Evolutionary conservation across 35 echinoderm and acorn worm genomes (phyloP), one percentile per base, ranked within the genome.

Genomic region (Eucidaris tribuloides): DNA sequence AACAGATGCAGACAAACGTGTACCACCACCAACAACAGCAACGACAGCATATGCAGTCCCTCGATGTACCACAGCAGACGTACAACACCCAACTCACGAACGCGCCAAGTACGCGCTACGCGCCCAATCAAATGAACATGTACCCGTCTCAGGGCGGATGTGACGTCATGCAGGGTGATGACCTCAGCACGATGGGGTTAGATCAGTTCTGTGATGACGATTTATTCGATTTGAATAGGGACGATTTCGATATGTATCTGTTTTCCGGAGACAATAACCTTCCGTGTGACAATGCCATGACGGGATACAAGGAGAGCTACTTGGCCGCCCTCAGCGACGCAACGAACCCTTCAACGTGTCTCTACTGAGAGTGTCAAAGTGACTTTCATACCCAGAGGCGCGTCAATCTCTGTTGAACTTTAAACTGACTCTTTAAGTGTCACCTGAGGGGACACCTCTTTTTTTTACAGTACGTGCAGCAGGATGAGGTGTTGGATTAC

Each of bases 221-320:
- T 36, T 44, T 74, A 9, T 36, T 74, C 7, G 68, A 74, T 25
- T 74, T 74, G 11, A 36, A 33, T 0, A 74, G 68, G 68, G 68
- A 74, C 29, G 68, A 74, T 36, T 74, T 74, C 68, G 68, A 74
- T 40, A 74, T 74, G 68, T 74, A 74, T 36, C 68, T 74, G 68
- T n/a, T n/a, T n/a, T 36, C 41, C 7, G 35, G 9, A 17, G 68
- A 74, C 28, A 74, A 42, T 40, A 74, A 41, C 18, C 68, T 42
- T 33, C 36, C 14, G 27, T 74, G 68, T 25, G 68, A 74, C 68
- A 64, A 34, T 64, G n/a, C n/a, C n/a, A n/a, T n/a, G n/a, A n/a
- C n/a, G n/a, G n/a, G n/a, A n/a, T n/a, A n/a, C n/a, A 64, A 64
- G 2, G 68, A 40, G 11, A 43, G 68, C 40, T 74, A 35, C 20